Conservation (phyloP, 2,797 vertebrate species). For the Phalanger gymnotis region DNA sequence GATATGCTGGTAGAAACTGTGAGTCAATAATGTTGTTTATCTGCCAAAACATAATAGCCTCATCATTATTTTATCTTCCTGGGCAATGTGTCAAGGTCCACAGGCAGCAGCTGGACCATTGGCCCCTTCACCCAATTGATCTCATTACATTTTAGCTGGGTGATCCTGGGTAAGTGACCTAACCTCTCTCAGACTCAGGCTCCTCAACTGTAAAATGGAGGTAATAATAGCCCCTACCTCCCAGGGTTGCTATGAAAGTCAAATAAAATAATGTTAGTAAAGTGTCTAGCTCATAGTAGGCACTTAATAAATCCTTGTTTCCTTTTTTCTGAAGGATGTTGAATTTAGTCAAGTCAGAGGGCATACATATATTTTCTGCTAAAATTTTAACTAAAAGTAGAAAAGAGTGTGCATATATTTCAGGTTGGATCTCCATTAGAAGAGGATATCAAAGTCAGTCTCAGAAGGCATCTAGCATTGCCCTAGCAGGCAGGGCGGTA, state of each 20-base stretch:
- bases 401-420: background rate
- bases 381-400: background rate
- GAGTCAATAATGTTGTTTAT: background rate
- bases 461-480: background rate
- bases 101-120: background rate
- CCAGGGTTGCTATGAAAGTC: background rate
- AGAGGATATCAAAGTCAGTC: background rate
- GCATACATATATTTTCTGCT: background rate
- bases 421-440: slow-evolving; percentile 1
- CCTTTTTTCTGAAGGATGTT: background rate
- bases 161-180: background rate
- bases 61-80: background rate
- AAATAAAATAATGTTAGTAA: background rate
- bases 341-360: background rate
- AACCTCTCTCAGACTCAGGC: background rate
- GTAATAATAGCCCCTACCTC: background rate
- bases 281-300: background rate
- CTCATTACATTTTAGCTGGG: background rate
- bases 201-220: background rate
- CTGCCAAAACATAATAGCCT: background rate
- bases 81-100: background rate
- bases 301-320: background rate
- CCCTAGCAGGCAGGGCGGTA: background rate
- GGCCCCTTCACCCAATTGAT: background rate
- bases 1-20: background rate